Base-by-base conservation (phyloP, 2,113 vertebrate genomes). In the Istiophorus platypterus region DNA sequence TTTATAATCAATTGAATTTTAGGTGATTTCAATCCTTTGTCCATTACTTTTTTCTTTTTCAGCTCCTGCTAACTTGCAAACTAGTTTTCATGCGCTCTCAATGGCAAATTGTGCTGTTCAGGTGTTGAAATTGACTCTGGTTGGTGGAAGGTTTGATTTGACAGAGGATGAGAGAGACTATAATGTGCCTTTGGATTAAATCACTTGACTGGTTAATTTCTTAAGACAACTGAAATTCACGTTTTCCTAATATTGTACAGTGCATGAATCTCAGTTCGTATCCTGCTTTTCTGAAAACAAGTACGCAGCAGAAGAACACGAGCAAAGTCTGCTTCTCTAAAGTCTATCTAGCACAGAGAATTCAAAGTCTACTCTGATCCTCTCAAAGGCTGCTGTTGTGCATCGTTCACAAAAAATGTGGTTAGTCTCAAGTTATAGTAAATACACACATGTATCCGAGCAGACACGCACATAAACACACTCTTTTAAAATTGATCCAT, bases 321-420 rank as follows among this genome's bases (percentile, higher is more conserved):
- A 72, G 72, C 47, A 80, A 41, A 13, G 77, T 78, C 71, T 52
- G 83, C 75, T 78, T 47, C 80, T 73, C 72, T 82, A 72, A 82
- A 84, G 85, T 87, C 73, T 17, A 27, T 66, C 71, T 26, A 72
- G 59, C 82, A 59, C 66, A 18, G 42, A 83, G 57, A 73, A 86
- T 76, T 80, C 81, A 86, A 88, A 81, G 71, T 64, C 1, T 34
- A 41, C 72, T 78, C 71, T 82, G 85, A 91, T 92, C 87, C 83
- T 78, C 81, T 88, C 68, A 62, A 64, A 64, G 62, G 78, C 78
- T 78, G 84, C 80, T 77, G 78, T 59, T 79, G 74, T 47, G 37
- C 70, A 62, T 62, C 27, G 41, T 75, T 84, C 80, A 61, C 65
- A 83, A 70, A 76, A 76, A 70, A 66, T 67, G 62, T 52, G 31